These are phyloP conservation scores for Anseranas semipalmata DNA, from an alignment of 2,113 vertebrate species.

Conservation along the genomic window DNA sequence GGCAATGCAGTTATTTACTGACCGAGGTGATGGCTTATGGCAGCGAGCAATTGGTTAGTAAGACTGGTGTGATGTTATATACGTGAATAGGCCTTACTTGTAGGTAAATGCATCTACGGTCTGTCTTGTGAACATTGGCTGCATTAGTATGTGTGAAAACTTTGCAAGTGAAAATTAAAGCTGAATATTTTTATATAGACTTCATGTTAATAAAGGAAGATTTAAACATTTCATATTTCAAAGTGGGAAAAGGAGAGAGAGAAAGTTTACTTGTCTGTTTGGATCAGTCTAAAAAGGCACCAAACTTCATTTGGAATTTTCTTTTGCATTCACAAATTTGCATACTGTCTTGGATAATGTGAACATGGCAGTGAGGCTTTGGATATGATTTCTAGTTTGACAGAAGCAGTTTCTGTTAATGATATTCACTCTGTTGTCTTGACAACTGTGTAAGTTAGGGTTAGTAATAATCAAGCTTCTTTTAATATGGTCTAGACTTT, in stretches of 20 bases:
- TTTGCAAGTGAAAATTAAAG: slow-evolving; percentile 18
- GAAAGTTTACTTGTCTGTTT: background rate
- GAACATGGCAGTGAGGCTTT: background rate
- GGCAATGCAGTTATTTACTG: background rate
- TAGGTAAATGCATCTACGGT: background rate
- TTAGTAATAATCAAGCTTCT: slow-evolving; percentile 55
- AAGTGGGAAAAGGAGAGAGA: background rate
- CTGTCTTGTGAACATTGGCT: background rate
- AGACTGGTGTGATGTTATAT: background rate
- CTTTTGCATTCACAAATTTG: background rate
- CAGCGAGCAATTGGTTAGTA: background rate
- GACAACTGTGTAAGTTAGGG: slow-evolving; percentile 34
- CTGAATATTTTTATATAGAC: background rate
- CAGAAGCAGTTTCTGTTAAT: slow-evolving; percentile 26
- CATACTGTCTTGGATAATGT: background rate
- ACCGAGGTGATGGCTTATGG: background rate
- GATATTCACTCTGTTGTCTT: slow-evolving; percentile 54
- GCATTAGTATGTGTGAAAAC: background rate
- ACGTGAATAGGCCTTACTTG: background rate
- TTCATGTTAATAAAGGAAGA: background rate
- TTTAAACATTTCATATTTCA: background rate
- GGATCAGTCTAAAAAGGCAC: background rate
- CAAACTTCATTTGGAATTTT: background rate
- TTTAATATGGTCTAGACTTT: slow-evolving; percentile 49
- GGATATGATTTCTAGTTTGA: slow-evolving; percentile 26